Conservation (phyloP, 1,140 invertebrate genomes). For the Bombus superbus region DNA sequence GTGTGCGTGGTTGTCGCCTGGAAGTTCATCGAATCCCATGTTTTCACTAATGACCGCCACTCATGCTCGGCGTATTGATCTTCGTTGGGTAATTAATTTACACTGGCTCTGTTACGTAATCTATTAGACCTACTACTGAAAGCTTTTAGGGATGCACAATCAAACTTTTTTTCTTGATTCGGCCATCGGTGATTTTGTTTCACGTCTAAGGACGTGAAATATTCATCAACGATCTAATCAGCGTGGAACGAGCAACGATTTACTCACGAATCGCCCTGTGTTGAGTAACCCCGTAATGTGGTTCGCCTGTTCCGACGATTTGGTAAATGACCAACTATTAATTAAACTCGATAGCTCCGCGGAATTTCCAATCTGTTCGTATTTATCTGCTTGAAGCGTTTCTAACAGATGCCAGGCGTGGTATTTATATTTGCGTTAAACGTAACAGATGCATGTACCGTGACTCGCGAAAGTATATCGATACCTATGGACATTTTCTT, state of each 20-base stretch:
- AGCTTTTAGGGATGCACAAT: slow-evolving; percentile 2
- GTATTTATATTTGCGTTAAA: too few relatives aligned
- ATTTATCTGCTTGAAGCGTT: too few relatives aligned
- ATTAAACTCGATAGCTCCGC: not conserved
- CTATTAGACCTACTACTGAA: not conserved
- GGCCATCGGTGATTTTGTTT: too few relatives aligned
- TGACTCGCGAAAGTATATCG: too few relatives aligned
- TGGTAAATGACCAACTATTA: not conserved
- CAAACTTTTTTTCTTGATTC: not conserved
- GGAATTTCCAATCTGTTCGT: too few relatives aligned
- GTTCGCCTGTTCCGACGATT: not conserved
- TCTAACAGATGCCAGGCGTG: too few relatives aligned
- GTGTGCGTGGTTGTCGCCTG: not conserved
- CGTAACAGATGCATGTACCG: too few relatives aligned
- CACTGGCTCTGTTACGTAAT: too few relatives aligned
- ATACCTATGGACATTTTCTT: too few relatives aligned
- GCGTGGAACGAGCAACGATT: not conserved
- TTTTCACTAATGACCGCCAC: not conserved
- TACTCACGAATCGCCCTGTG: not conserved
- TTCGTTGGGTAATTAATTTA: slow-evolving; percentile 2
- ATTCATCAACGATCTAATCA: not conserved
- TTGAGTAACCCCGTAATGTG: not conserved
- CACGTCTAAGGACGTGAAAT: not conserved
- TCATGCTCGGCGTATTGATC: not conserved
- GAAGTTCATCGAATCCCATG: slow-evolving; percentile 43